Base-by-base conservation (phyloP, 2,888 invertebrate species). In the Plutella xylostella region DNA sequence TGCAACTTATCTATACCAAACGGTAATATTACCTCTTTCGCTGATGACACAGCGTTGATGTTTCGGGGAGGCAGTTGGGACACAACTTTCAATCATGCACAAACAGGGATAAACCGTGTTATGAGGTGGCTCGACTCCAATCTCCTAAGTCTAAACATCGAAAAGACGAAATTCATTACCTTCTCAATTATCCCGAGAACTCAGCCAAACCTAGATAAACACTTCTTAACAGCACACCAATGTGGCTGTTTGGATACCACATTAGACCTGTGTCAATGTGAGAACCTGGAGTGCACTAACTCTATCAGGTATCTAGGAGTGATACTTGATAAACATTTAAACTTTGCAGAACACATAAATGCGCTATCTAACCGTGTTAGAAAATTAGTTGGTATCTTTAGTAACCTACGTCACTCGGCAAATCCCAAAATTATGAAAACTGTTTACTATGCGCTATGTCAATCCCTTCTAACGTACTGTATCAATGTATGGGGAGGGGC, bases 381-480 rank as follows among this genome's bases (percentile, higher is more conserved):
- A 15, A 33, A 33, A 33, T n/a, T 33, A 14, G 2, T 33, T n/a
- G 12, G 7, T 14, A 33, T 33, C 7, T 14, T 33, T 3, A 33
- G 14, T 7, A n/a, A 15, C 2, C 33, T 33, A 15, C 11, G 33
- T 14, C 6, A n/a, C 15, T 7, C 15, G 15, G 11, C 14, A 14
- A 7, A 33, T 7, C 11, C 14, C 6, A 2, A n/a, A 11, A n/a
- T 14, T 15, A 11, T 33, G 33, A n/a, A 33, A n/a, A 14, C 33
- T 15, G 33, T 33, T n/a, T 45, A 45, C 30, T 30, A 31, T 11
- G 45, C 45, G 3, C 18, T 45, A 4, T 21, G 25, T 30, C 37
- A 46, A 20, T 37, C 42, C 4, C 3, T 46, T n/a, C 12, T 46
- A 9, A 46, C 28, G 4, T 46, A 46, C 21, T 46, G 46, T 19